Percentiles rank a stretch among this genome's conserved stretches.
Evolutionary conservation across 2,888 invertebrate species (phyloP).

Genomic region (Micoletzkya japonica): DNA sequence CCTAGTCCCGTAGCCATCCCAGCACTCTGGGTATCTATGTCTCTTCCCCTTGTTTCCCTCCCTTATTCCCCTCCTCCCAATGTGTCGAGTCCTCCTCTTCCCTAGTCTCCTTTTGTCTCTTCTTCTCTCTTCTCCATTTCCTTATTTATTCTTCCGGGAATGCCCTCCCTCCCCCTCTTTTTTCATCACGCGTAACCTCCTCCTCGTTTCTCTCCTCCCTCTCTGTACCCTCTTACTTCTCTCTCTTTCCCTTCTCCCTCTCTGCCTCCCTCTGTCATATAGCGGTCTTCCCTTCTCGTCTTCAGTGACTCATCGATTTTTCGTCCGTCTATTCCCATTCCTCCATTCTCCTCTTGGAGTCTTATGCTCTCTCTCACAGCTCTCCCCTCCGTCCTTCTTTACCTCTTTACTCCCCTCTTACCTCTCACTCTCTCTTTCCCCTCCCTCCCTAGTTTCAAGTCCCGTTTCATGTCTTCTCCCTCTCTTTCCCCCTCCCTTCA

Average conservation of each 20-base stretch:
- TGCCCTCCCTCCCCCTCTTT: neutral
- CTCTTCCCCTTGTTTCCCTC: neutral
- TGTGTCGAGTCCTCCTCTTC: neutral
- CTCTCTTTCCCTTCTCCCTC: constrained; percentile 3
- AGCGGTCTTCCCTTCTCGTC: too few relatives aligned
- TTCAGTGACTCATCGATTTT: too few relatives aligned
- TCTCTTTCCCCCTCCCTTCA: neutral
- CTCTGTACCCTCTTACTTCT: neutral
- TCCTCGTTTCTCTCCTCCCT: neutral
- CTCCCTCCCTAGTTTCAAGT: neutral
- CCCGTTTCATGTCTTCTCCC: neutral
- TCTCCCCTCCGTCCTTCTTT: constrained; percentile 1
- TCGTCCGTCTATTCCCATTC: neutral
- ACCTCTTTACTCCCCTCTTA: neutral
- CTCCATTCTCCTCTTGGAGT: constrained; percentile 4
- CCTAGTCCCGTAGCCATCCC: neutral
- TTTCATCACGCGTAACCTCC: too few relatives aligned
- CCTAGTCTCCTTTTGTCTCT: neutral
- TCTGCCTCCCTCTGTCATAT: constrained; percentile 9
- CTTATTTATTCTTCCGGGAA: too few relatives aligned
- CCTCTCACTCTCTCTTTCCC: neutral
- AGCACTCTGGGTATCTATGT: neutral
- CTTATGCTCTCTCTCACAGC: neutral
- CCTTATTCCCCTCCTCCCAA: neutral
- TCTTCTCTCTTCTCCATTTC: constrained; percentile 1